Evolutionary conservation across 2,113 vertebrate genomes (phyloP).

Genomic region (Propithecus coquereli): DNA sequence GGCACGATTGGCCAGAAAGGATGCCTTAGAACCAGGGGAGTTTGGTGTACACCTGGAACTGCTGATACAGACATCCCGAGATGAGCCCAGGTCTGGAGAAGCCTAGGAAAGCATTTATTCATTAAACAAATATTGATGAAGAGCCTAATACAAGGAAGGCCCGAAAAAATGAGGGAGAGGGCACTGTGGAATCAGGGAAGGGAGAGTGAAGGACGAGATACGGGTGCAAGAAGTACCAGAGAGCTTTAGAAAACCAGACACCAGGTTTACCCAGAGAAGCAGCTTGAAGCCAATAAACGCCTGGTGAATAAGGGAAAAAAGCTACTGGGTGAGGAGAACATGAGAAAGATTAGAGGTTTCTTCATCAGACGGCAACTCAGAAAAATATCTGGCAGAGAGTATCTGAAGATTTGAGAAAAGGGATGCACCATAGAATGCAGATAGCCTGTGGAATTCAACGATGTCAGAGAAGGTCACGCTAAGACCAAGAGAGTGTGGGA

Average conservation of each 20-base stretch:
- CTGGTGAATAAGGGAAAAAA: background rate
- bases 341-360: background rate
- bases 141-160: background rate
- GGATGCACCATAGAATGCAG: background rate
- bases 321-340: no score
- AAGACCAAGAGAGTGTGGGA: background rate
- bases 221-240: background rate
- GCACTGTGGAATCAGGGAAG: background rate
- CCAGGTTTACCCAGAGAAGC: background rate
- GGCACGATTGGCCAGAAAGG: background rate
- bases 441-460: slow-evolving; percentile 33
- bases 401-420: background rate
- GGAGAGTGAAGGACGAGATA: background rate
- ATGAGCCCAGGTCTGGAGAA: background rate
- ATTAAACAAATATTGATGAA: background rate
- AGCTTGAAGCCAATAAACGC: background rate
- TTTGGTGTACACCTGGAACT: background rate
- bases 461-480: slow-evolving; percentile 53
- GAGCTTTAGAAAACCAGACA: background rate
- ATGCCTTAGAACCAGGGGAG: background rate
- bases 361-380: background rate
- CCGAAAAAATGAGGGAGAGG: background rate
- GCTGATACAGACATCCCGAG: background rate
- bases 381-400: slow-evolving; percentile 13
- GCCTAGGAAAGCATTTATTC: background rate